Evolutionary conservation across 2,888 invertebrate genomes (phyloP).

Genomic region (Dorcus parallelipipedus): DNA sequence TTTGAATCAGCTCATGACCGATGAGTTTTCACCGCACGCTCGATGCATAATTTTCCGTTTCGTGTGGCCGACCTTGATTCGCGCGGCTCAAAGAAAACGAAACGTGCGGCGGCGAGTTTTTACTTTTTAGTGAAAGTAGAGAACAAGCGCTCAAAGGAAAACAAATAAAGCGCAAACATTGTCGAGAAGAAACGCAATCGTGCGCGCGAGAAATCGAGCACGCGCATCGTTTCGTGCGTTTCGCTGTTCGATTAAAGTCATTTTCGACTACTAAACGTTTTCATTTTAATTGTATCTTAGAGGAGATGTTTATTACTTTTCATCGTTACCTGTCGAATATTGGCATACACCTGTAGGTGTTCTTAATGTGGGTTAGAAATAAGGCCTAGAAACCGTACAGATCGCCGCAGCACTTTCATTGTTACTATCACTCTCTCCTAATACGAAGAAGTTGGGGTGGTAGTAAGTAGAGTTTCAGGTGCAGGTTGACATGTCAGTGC

Average conservation of each 20-base stretch:
- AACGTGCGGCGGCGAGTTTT: conserved; percentile 30
- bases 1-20: neutral
- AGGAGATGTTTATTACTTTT: no score
- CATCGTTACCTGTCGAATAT: no score
- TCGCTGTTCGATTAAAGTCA: no score
- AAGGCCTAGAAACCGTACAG: conserved; percentile 4
- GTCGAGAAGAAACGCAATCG: no score
- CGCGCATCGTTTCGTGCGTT: no score
- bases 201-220: no score
- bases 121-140: conserved; percentile 35
- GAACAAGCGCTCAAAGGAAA: neutral
- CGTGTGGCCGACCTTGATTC: conserved; percentile 24
- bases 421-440: conserved; percentile 44
- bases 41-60: neutral
- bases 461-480: conserved; percentile 21
- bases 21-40: neutral
- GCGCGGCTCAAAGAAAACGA: conserved; percentile 28
- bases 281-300: no score
- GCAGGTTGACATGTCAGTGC: conserved; percentile 33
- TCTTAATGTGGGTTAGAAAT: conserved; percentile 29
- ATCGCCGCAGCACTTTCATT: conserved; percentile 38
- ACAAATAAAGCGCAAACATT: no score
- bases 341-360: neutral
- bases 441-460: conserved; percentile 14
- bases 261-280: no score